Base-by-base conservation (phyloP, 2,888 invertebrate species). In the Eledona agricola region DNA sequence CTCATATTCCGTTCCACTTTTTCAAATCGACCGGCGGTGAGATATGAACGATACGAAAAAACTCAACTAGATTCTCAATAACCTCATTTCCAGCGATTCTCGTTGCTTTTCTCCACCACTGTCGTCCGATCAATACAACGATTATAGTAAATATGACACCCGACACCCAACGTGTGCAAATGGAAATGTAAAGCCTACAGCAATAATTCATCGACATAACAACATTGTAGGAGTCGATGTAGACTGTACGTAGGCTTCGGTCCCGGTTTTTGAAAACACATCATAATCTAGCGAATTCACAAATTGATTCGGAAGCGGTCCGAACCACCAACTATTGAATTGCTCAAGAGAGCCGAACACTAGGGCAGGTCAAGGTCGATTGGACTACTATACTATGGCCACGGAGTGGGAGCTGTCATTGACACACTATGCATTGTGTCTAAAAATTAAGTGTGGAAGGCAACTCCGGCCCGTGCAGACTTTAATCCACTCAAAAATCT, bases 331-430 rank as follows among this genome's bases (percentile, higher is more conserved):
- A 49, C 35, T 38, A 46, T 53, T 15, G 50, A 45, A 46, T 55
- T 51, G 40, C 47, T 35, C 22, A 46, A 52, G 42, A 42, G 37
- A 37, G 38, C 16, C 38, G 47, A 57, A 59, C 57, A 58, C 57
- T 62, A 61, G 59, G 62, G 58, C 65, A 65, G 65, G 65, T 65
- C 65, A 65, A 65, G 65, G 65, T 61, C 60, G 60, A 35, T 55
- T 50, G 51, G 60, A 45, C 26, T 46, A 38, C 31, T 45, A 32
- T 29, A n/a, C n/a, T 19, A 19, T 43, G 40, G 54, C 52, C 43
- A 47, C 35, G 42, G 61, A 63, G 63, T 63, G 55, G 63, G 62
- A 53, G 58, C 60, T 57, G 65, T 60, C 64, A 65, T 64, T 65
- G 65, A 65, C 65, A 64, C 47, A 65, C 64, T 62, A 63, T 61